Percentiles rank a stretch among this genome's conserved stretches.
Conservation (phyloP, 2,888 invertebrate species). For the Nasonia oneida region DNA sequence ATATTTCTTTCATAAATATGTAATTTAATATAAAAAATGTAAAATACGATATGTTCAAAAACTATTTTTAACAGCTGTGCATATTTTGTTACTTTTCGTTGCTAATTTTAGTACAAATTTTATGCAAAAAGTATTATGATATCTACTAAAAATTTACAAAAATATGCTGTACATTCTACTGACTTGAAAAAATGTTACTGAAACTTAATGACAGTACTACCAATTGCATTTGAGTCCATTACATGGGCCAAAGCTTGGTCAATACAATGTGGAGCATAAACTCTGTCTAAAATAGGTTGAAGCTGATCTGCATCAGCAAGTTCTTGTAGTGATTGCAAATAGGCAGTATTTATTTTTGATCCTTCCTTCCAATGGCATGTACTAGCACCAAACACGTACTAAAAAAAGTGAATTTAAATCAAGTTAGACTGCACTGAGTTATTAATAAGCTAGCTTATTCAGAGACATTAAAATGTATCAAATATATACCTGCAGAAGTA, state of each 20-base stretch:
- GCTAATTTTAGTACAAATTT: constrained; percentile 27
- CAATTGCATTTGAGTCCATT: constrained; percentile 78
- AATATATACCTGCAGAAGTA: constrained; percentile 77
- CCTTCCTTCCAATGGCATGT: constrained; percentile 75
- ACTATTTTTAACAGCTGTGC: constrained; percentile 17
- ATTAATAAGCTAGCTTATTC: neutral
- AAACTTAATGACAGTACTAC: constrained; percentile 80
- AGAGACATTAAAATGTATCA: constrained; percentile 45
- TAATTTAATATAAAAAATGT: neutral
- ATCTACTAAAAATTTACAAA: constrained; percentile 39
- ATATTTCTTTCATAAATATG: too few relatives aligned
- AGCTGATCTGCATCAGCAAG: constrained; percentile 81
- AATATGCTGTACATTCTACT: constrained; percentile 32
- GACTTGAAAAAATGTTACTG: constrained; percentile 69
- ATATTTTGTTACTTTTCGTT: constrained; percentile 38
- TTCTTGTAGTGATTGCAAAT: constrained; percentile 77
- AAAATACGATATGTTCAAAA: constrained; percentile 19
- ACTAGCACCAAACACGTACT: constrained; percentile 77
- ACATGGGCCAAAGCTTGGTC: constrained; percentile 79
- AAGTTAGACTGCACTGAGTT: neutral
- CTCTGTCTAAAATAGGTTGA: constrained; percentile 82
- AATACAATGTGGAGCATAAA: constrained; percentile 79
- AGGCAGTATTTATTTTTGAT: constrained; percentile 71
- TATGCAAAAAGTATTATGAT: constrained; percentile 17
- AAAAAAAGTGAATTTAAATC: constrained; percentile 57